Evolutionary conservation across 1,140 invertebrate genomes (phyloP), one percentile per base, ranked within the genome.

Genomic region (Thaumetopoea pityocampa): DNA sequence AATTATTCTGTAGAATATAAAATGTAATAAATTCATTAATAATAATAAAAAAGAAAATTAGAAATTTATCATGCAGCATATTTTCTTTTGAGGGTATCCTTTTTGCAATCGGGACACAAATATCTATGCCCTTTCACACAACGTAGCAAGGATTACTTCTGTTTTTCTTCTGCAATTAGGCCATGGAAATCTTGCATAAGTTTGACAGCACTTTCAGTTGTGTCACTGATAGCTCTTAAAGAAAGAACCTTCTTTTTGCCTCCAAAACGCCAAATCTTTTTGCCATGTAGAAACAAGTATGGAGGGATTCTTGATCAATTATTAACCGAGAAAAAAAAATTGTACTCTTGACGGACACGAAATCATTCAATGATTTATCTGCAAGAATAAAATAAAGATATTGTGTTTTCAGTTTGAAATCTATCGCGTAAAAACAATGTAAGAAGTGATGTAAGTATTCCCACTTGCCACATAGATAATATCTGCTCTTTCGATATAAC

Each of bases 11-110:
- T n/a, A n/a, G n/a, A n/a, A n/a, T n/a, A n/a, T n/a, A n/a, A n/a
- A n/a, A n/a, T n/a, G n/a, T n/a, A n/a, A n/a, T n/a, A n/a, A n/a
- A n/a, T n/a, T n/a, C n/a, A n/a, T n/a, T n/a, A n/a, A n/a, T n/a
- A n/a, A n/a, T n/a, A n/a, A n/a, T n/a, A n/a, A n/a, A n/a, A n/a
- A n/a, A n/a, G n/a, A n/a, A n/a, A n/a, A n/a, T n/a, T n/a, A n/a
- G 17, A 29, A 24, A 32, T 10, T 16, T 11, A 34, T 36, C 26
- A 17, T 1, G 0, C 7, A 15, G 28, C 14, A 41, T 35, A 34
- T 24, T 10, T 48, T 46, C 26, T 51, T 27, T 48, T 48, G 12
- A 53, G 23, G 6, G 54, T 61, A 0, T 17, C 5, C 45, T 63
- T 62, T 46, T 62, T 67, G 46, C 57, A 65, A n/a, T n/a, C n/a